Base-by-base conservation (phyloP, 2,113 vertebrate genomes). In the Callionymus lyra region DNA sequence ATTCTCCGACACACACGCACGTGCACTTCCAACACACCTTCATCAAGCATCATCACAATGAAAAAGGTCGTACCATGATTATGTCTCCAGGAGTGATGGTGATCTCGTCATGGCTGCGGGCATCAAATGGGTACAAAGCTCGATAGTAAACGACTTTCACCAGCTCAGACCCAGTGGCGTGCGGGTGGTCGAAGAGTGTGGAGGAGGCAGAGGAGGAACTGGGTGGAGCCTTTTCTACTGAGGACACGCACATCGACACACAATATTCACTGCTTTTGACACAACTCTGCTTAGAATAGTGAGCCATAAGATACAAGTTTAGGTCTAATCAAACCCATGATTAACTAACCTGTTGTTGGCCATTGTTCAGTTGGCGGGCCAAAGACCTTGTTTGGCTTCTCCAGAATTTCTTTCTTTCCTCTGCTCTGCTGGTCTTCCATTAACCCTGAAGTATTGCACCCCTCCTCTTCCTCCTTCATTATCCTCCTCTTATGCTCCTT, bases 21-120 rank as follows among this genome's bases (percentile, higher is more conserved):
- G 6, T 16, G 5, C 6, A 12, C 16, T 16, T 6, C 6, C 9
- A 31, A 2, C 10, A 31, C 2, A 31, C 21, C 19, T 5, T 27
- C 21, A n/a, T n/a, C 8, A 27, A 27, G 21, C 21, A 8, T 27
- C 21, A 27, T 27, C 21, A 27, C 8, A 4, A 27, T 27, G 21
- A 27, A n/a, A n/a, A n/a, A n/a, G n/a, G n/a, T n/a, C n/a, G n/a
- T 83, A 98, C 95, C 92, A 97, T 93, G 55, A 99, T 90, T 2
- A 98, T 87, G 44, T 99, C 94, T 35, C 95, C 95, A 0, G 95
- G 94, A 34, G 91, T 80, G 63, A 99, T 96, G 10, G 86, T 91
- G 86, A 99, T 95, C 76, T 99, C 95, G 40, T 99, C 95, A 0
- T 93, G 95, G 74, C 94, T 98, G 65, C 95, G 88, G 36, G 94